phyloP scores from a whole-genome alignment of 2,888 invertebrate genomes.

The Drosophila anceps region DNA sequence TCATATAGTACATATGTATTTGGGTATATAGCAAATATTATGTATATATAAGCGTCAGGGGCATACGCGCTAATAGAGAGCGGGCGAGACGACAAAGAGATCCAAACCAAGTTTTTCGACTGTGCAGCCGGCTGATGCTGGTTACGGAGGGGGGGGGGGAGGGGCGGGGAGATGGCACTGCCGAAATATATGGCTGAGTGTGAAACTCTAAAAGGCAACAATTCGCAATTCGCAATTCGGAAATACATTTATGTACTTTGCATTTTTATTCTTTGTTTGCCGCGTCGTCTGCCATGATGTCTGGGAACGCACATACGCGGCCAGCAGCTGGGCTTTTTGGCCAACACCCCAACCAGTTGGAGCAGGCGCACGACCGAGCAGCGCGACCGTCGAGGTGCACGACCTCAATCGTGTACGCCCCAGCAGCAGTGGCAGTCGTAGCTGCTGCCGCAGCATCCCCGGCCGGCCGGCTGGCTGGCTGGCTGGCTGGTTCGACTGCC shows the following conservation, averaged over 20 bases:
- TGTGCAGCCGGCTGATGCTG: constrained; percentile 1
- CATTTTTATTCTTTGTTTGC: constrained; percentile 50
- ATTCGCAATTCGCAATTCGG: constrained; percentile 69
- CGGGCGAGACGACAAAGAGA: constrained; percentile 40
- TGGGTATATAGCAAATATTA: background rate
- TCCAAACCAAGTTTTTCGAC: constrained; percentile 26
- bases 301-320: constrained; percentile 73
- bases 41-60: constrained; percentile 34
- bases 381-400: constrained; percentile 74
- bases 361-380: constrained; percentile 70
- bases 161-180: constrained; percentile 9
- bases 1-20: constrained; percentile 3
- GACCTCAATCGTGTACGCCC: constrained; percentile 82
- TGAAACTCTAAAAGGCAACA: constrained; percentile 66
- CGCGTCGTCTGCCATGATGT: constrained; percentile 74
- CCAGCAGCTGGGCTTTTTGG: constrained; percentile 13
- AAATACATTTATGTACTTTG: constrained; percentile 73
- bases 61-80: constrained; percentile 30
- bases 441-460: constrained; percentile 17
- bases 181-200: constrained; percentile 60
- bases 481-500: constrained; percentile 35
- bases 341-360: constrained; percentile 41
- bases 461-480: constrained; percentile 7
- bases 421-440: constrained; percentile 16
- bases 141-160: accelerated